These are phyloP conservation scores for Apolygus lucorum DNA, from an alignment of 1,140 invertebrate genomes.

Conservation along the genomic window DNA sequence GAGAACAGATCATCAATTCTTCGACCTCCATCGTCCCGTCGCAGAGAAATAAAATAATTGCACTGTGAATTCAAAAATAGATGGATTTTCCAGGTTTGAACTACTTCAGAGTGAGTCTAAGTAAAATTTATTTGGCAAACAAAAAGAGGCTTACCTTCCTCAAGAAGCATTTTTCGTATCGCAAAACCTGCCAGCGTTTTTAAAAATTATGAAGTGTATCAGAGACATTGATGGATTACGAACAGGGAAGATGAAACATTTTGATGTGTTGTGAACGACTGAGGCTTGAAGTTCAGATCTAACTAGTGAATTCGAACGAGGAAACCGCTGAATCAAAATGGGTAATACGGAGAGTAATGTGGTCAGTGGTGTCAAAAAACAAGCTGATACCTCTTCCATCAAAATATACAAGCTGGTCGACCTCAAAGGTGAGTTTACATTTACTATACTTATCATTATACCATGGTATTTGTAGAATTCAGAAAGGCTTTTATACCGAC, in stretches of 20 bases:
- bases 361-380: constrained; percentile 82
- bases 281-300: background rate
- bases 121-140: background rate
- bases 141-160: background rate
- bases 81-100: background rate
- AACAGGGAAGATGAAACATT: background rate
- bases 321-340: constrained; percentile 44
- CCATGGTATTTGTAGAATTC: too few species aligned
- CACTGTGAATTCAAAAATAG: too few species aligned
- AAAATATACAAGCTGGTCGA: constrained; percentile 76
- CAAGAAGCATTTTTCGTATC: too few species aligned
- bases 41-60: too few species aligned
- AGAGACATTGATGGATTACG: background rate
- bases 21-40: too few species aligned
- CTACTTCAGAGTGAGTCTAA: background rate
- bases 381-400: constrained; percentile 71
- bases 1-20: too few species aligned
- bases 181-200: background rate
- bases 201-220: background rate
- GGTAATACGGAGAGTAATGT: constrained; percentile 90
- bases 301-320: background rate
- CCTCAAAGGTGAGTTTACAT: constrained; percentile 59
- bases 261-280: background rate
- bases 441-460: too few species aligned
- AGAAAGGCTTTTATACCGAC: too few species aligned